These are phyloP conservation scores for Lates calcarifer DNA, from an alignment of 2,113 vertebrate genomes.

Conservation along the genomic window DNA sequence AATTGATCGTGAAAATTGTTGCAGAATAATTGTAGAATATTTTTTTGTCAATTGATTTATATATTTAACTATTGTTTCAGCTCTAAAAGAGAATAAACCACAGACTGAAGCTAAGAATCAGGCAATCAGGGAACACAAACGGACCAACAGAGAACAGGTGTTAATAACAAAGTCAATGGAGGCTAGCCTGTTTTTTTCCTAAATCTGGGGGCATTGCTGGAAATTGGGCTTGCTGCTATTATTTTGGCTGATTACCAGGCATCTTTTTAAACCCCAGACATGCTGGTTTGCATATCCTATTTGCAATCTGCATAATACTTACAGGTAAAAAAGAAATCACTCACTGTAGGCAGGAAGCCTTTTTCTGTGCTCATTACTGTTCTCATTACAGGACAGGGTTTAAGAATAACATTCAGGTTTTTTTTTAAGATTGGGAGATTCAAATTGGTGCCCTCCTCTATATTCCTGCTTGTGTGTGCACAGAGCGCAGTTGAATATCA, in stretches of 20 bases:
- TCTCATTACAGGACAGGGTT: slow-evolving; percentile 33
- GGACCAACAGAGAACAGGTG: slow-evolving; percentile 12
- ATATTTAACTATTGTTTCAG: neutral
- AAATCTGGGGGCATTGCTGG: slow-evolving; percentile 12
- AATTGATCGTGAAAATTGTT: neutral
- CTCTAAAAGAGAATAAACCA: neutral
- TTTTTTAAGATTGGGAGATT: neutral
- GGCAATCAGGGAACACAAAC: neutral
- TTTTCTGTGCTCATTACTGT: slow-evolving; percentile 28
- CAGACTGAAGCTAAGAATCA: neutral
- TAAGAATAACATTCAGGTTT: slow-evolving; percentile 3
- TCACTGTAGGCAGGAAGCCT: slow-evolving; percentile 10
- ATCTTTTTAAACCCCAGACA: slow-evolving; percentile 25
- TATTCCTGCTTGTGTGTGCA: neutral
- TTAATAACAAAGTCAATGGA: slow-evolving; percentile 28
- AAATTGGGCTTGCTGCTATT: slow-evolving; percentile 31
- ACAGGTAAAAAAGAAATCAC: slow-evolving; percentile 25
- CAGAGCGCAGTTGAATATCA: neutral
- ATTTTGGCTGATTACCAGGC: slow-evolving; percentile 42
- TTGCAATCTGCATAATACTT: slow-evolving; percentile 53
- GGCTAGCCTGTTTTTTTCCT: slow-evolving; percentile 2
- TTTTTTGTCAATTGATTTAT: neutral
- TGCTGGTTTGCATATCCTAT: slow-evolving; percentile 25
- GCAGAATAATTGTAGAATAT: neutral
- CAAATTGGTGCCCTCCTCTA: slow-evolving; percentile 20